These are phyloP conservation scores for Orchestes rusci DNA, from an alignment of 2,888 invertebrate genomes.

Conservation along the genomic window DNA sequence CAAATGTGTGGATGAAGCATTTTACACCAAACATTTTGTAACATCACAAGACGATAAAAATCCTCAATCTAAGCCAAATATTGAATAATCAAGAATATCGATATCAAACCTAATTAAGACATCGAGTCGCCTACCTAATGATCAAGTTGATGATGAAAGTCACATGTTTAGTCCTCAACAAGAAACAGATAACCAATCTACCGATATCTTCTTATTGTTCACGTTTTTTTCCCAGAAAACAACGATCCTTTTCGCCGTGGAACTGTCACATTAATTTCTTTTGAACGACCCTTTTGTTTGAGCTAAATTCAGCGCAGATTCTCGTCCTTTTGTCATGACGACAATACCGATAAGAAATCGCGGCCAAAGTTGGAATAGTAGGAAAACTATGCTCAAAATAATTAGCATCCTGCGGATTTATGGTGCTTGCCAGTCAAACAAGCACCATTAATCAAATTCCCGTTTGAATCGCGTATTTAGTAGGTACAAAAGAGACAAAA, in stretches of 20 bases:
- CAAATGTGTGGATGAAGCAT: no score
- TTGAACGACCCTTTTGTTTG: slow-evolving; percentile 12
- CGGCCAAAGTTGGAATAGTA: slow-evolving; percentile 18
- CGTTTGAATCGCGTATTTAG: slow-evolving; percentile 19
- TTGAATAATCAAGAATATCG: no score
- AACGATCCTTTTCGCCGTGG: slow-evolving; percentile 2
- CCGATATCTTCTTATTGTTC: no score
- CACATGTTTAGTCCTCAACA: no score
- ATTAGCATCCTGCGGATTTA: slow-evolving; percentile 17
- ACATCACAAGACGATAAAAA: no score
- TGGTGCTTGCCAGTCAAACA: slow-evolving; percentile 15
- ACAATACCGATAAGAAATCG: slow-evolving; percentile 21
- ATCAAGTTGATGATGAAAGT: no score
- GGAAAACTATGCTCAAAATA: slow-evolving; percentile 20
- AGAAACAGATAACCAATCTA: no score
- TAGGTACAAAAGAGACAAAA: slow-evolving; percentile 18
- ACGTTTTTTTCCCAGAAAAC: no score
- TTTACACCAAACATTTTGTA: no score
- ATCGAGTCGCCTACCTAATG: no score
- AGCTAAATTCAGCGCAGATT: slow-evolving; percentile 14
- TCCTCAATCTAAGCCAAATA: no score
- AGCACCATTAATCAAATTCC: slow-evolving; percentile 20
- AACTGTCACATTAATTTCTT: slow-evolving; percentile 17
- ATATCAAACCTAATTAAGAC: no score
- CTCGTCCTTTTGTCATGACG: slow-evolving; percentile 15